These are phyloP conservation scores for Lasiommata megera DNA, from an alignment of 2,888 invertebrate species.

Conservation along the genomic window DNA sequence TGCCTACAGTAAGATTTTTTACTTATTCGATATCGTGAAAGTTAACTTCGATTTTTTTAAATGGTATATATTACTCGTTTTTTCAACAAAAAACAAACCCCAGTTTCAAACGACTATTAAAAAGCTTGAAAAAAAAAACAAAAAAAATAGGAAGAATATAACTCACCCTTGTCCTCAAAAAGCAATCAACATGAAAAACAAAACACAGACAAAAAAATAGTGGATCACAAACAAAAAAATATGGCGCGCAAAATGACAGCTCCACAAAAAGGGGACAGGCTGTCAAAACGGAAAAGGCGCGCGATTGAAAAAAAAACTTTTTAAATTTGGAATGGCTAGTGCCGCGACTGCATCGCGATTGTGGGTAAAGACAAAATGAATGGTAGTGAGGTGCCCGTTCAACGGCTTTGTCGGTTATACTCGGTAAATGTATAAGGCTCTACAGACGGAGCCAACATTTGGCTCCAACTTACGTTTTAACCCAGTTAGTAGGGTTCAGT, in stretches of 20 bases:
- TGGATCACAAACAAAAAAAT: constrained; percentile 33
- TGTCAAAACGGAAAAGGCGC: constrained; percentile 30
- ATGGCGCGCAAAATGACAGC: constrained; percentile 53
- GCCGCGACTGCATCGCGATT: constrained; percentile 66
- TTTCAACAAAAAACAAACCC: no score
- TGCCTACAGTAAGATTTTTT: no score
- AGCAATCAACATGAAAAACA: constrained; percentile 17
- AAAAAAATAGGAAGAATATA: constrained; percentile 15
- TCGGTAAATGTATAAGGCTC: constrained; percentile 1
- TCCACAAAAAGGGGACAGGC: constrained; percentile 38
- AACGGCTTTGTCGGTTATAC: constrained; percentile 69
- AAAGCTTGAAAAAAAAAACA: not conserved
- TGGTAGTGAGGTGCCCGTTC: constrained; percentile 66
- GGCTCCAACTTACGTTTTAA: not conserved
- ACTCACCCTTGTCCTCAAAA: constrained; percentile 21
- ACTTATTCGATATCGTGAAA: no score
- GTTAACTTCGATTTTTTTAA: no score
- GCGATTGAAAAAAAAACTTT: constrained; percentile 33
- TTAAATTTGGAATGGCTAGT: constrained; percentile 51
- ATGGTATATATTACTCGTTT: no score
- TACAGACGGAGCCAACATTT: not conserved
- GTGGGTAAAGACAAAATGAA: constrained; percentile 64
- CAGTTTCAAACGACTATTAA: no score
- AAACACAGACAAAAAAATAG: constrained; percentile 12
- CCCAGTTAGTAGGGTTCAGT: no score